Evolutionary conservation across 2,113 vertebrate genomes (phyloP), one percentile per base, ranked within the genome.

Genomic region (Corythaeola cristata): DNA sequence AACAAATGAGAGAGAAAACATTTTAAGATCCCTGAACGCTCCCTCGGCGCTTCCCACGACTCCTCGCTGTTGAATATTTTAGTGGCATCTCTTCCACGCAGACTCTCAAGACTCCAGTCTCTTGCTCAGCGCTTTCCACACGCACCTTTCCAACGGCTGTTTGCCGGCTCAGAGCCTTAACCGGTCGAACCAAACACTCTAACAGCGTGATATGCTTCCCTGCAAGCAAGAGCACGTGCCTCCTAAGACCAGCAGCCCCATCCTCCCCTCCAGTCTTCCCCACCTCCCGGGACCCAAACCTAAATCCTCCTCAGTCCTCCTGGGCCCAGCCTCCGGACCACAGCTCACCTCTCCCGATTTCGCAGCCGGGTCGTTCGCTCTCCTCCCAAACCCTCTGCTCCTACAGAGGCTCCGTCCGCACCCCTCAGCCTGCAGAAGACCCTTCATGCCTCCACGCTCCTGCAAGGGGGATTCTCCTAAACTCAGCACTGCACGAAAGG

Each of bases 201-300:
- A 8, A 6, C 0, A 17, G 24, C 2, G 10, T 7, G 0, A 9
- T 1, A n/a, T 0, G 0, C 64, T 2, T 8, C 41, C 74, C 74
- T 60, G 55, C 2, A 1, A 86, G 76, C 67, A 30, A 37, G 12
- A 23, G 11, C 2, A 19, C 1, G 1, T 27, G 45, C 30, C 16
- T 49, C 52, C 50, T 6, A 6, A 27, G 1, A 7, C 30, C 83
- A 37, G 33, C 82, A 47, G 28, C 71, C 71, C 56, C 59, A 35
- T 18, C 50, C 71, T 30, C 18, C 33, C 58, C 58, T 58, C 53
- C 55, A n/a, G 44, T 1, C 44, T 21, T 21, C 35, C 15, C 30
- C 71, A 56, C 8, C 7, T 26, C 10, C 20, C 56, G 33, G 35
- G 5, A 74, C 27, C 62, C 62, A 56, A 59, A 6, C 62, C 41